Percentiles rank a stretch among this genome's conserved stretches.
Conservation (phyloP, 2,113 vertebrate species). For the Nycticryphes semicollaris region DNA sequence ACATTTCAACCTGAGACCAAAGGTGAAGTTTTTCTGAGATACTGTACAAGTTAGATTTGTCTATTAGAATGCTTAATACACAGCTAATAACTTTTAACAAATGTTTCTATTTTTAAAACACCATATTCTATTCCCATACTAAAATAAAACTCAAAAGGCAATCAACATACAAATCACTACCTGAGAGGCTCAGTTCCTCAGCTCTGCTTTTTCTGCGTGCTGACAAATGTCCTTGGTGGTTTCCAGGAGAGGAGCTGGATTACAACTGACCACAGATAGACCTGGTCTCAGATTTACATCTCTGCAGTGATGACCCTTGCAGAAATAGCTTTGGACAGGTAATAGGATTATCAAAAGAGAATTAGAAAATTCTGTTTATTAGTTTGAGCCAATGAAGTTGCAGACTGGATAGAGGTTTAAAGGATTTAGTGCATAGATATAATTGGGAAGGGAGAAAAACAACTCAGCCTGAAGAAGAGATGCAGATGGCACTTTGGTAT, state of each 20-base stretch:
- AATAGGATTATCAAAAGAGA: conserved; percentile 92
- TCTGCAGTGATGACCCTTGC: conserved; percentile 74
- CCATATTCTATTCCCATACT: not conserved
- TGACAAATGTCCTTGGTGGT: conserved; percentile 64
- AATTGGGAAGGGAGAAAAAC: conserved; percentile 48
- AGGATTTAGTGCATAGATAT: conserved; percentile 57
- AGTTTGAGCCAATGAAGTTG: conserved; percentile 62
- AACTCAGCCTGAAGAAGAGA: not conserved
- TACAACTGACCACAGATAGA: conserved; percentile 61
- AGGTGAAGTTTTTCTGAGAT: not conserved
- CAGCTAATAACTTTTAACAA: not conserved
- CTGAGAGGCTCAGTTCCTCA: conserved; percentile 35
- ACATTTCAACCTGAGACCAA: not conserved
- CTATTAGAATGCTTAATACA: not conserved
- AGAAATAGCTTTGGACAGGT: conserved; percentile 88
- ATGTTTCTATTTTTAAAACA: not conserved
- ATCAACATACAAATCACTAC: not conserved
- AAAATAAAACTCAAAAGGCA: not conserved
- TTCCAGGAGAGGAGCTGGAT: conserved; percentile 48
- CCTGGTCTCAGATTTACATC: conserved; percentile 77
- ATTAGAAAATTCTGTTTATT: conserved; percentile 81
- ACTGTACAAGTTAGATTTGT: not conserved
- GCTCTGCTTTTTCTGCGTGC: not conserved
- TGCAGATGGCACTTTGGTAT: not conserved
- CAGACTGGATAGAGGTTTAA: conserved; percentile 55